phyloP scores from a whole-genome alignment of 2,113 vertebrate genomes.

The Arvicanthis niloticus region DNA sequence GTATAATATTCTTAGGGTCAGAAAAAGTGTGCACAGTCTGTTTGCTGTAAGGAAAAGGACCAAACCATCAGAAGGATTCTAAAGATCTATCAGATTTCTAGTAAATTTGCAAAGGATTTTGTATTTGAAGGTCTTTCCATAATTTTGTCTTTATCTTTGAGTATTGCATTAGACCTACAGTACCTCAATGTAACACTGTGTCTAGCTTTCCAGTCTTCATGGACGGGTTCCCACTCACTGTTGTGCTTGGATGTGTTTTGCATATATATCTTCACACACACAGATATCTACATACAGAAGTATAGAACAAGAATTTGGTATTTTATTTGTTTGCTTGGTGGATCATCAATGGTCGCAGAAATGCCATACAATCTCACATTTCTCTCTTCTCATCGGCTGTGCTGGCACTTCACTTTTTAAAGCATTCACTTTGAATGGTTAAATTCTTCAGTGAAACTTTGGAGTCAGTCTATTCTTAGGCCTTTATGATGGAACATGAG shows the following conservation, averaged over 20 bases:
- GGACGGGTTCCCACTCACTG: background rate
- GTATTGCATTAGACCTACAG: background rate
- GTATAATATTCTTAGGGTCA: background rate
- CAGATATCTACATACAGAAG: background rate
- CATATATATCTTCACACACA: background rate
- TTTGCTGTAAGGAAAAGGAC: background rate
- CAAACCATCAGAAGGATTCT: background rate
- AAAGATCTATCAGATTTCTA: background rate
- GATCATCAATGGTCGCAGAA: background rate
- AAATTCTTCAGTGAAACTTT: constrained; percentile 28
- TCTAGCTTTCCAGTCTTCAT: background rate
- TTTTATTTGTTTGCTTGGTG: background rate
- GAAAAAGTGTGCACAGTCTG: background rate
- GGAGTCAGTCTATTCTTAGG: background rate
- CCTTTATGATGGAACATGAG: background rate
- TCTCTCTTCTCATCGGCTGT: background rate
- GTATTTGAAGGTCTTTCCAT: background rate
- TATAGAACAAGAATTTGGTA: background rate
- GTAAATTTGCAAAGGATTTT: background rate
- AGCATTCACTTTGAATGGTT: no score
- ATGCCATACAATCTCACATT: background rate
- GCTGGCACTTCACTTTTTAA: background rate
- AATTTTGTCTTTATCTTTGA: background rate
- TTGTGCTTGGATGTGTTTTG: background rate
- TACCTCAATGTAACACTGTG: no score